Conservation (phyloP, 2,113 vertebrate species). For the Cacatua alba region DNA sequence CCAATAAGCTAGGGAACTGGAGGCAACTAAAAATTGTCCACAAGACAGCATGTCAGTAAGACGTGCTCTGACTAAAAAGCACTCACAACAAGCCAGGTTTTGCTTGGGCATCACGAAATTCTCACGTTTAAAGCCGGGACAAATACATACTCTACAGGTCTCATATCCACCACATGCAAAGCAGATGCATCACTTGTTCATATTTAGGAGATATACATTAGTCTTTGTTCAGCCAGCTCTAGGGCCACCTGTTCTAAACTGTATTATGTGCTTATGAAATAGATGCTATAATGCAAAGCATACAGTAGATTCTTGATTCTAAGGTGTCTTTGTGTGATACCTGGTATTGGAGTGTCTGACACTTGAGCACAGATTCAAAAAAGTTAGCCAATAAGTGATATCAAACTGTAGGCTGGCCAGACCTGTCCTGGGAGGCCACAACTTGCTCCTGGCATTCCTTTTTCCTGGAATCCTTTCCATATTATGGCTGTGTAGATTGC, state of each 20-base stretch:
- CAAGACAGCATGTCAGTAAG: not conserved
- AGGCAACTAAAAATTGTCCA: not conserved
- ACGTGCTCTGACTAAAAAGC: not conserved
- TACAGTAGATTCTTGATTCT: not conserved
- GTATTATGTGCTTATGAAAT: not conserved
- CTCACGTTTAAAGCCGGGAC: not conserved
- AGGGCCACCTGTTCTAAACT: not conserved
- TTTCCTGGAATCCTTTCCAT: not conserved
- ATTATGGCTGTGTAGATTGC: not conserved
- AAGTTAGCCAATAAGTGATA: rapidly evolving
- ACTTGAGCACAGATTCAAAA: not conserved
- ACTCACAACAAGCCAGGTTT: not conserved
- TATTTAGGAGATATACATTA: not conserved
- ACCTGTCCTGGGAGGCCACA: not conserved
- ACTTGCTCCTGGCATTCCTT: not conserved
- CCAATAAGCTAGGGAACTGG: not conserved
- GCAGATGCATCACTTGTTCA: not conserved
- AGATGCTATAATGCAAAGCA: not conserved
- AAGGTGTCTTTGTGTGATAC: not conserved
- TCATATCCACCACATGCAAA: not conserved
- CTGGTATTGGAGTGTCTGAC: not conserved
- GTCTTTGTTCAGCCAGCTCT: not conserved
- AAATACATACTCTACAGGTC: not conserved
- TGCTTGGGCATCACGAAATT: not conserved
- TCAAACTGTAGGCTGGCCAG: not conserved